Conservation (phyloP, 2,888 invertebrate genomes). For the Acanthosepion lycidas region DNA sequence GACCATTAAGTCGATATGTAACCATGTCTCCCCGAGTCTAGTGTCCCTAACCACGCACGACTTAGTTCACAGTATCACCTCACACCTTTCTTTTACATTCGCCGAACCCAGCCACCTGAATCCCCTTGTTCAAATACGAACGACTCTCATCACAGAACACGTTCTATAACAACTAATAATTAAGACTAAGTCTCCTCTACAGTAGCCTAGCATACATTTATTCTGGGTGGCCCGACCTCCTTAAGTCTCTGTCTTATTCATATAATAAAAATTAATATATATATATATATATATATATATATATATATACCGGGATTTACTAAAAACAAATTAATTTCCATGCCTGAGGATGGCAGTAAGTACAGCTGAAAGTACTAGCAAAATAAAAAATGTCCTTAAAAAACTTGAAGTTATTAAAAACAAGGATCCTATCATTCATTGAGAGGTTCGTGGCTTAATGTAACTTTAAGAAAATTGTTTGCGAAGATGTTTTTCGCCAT, state of each 20-base stretch:
- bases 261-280: background rate
- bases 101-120: background rate
- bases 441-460: no score
- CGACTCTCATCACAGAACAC: background rate
- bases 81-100: background rate
- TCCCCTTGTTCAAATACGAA: background rate
- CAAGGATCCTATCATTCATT: no score
- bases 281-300: slow-evolving; percentile 5
- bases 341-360: no score
- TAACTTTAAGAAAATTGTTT: no score
- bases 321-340: no score
- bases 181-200: background rate
- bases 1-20: background rate
- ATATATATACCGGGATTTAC: background rate
- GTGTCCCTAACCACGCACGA: background rate
- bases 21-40: background rate
- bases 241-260: background rate
- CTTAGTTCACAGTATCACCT: background rate
- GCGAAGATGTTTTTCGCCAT: no score
- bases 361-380: no score
- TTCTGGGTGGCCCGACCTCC: background rate
- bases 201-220: background rate
- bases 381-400: no score
- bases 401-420: no score
- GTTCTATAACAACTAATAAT: background rate